Evolutionary conservation across 2,113 vertebrate species (phyloP).

Genomic region (Arizona elegans): DNA sequence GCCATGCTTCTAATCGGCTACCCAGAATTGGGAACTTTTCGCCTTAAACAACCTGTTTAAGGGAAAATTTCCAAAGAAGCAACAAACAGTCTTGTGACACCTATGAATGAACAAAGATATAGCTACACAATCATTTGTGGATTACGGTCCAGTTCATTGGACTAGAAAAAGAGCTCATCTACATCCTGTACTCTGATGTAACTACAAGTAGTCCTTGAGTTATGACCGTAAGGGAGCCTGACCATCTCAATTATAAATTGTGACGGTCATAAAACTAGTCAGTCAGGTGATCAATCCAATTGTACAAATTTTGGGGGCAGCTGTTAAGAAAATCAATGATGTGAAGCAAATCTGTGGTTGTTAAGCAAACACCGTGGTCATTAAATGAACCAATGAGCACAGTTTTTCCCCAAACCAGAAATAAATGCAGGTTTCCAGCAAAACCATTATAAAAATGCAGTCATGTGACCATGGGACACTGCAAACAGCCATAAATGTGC

Average conservation of each 20-base stretch:
- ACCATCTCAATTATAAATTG: neutral
- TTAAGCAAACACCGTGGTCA: neutral
- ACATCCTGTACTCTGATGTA: neutral
- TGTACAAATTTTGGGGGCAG: neutral
- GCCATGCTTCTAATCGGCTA: slow-evolving; percentile 40
- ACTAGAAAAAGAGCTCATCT: neutral
- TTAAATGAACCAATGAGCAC: neutral
- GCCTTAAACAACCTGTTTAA: neutral
- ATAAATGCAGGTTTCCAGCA: neutral
- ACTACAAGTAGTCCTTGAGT: neutral
- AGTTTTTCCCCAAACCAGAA: neutral
- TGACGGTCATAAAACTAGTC: neutral
- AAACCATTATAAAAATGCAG: neutral
- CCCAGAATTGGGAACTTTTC: slow-evolving; percentile 27
- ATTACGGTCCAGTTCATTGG: neutral
- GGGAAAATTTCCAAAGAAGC: slow-evolving; percentile 9
- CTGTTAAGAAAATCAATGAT: neutral
- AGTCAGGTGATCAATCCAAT: neutral
- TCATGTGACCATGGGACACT: neutral
- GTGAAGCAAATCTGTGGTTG: neutral
- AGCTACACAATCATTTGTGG: neutral
- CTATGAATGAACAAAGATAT: neutral
- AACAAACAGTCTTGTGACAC: neutral
- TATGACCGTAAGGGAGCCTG: neutral
- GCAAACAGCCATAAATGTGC: too few relatives aligned